Conservation (phyloP, 2,888 invertebrate genomes). For the Digitonthophagus gazella region DNA sequence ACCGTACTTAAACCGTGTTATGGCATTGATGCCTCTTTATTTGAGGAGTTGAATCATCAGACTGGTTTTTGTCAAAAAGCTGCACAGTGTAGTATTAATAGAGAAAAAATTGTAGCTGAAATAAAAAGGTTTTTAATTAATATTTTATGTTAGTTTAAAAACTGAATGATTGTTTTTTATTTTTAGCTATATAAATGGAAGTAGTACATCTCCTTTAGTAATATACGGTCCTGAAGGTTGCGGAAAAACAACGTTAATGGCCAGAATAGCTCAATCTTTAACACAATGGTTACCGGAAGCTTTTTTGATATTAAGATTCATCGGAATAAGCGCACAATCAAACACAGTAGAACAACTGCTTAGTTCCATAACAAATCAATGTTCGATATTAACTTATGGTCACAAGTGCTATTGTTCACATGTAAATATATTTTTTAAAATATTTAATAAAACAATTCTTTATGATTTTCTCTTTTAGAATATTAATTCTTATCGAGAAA, state of each 20-base stretch:
- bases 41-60: constrained; percentile 72
- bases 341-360: constrained; percentile 69
- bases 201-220: constrained; percentile 64
- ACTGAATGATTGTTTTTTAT: constrained; percentile 14
- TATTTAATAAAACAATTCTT: not conserved
- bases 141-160: constrained; percentile 33
- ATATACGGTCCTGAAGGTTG: constrained; percentile 78
- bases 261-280: constrained; percentile 67
- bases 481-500: constrained; percentile 66
- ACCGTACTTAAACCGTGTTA: constrained; percentile 59
- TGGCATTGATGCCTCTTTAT: constrained; percentile 61
- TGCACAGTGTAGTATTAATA: constrained; percentile 66
- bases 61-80: constrained; percentile 69
- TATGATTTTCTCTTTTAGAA: constrained; percentile 55
- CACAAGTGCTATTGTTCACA: constrained; percentile 63
- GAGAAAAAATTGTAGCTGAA: constrained; percentile 66
- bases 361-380: constrained; percentile 73
- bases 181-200: constrained; percentile 64
- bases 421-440: constrained; percentile 53
- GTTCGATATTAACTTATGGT: constrained; percentile 68
- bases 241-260: constrained; percentile 79
- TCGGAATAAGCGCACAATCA: constrained; percentile 65
- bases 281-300: constrained; percentile 65
- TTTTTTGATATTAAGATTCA: constrained; percentile 57
- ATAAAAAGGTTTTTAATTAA: constrained; percentile 60